Conservation (phyloP, 2,888 invertebrate genomes). For the Galeopsomyia nigrocyanea region DNA sequence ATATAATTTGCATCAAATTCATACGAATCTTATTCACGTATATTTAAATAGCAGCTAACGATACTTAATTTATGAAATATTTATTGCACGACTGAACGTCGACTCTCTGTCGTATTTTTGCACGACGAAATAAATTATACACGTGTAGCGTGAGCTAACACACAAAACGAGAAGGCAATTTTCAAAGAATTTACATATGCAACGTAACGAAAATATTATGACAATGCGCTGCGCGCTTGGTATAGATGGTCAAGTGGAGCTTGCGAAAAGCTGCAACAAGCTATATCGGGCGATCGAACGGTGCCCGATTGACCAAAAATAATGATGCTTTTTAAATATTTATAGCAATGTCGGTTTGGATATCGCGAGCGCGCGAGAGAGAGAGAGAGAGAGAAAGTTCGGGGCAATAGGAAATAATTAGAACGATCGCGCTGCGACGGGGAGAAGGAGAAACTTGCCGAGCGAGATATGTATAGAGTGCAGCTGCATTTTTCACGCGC, state of each 20-base stretch:
- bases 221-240: background rate
- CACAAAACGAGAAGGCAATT: no score
- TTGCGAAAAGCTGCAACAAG: background rate
- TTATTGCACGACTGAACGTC: no score
- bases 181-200: no score
- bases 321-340: constrained; percentile 15
- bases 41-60: no score
- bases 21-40: no score
- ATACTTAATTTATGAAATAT: no score
- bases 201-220: no score
- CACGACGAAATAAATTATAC: no score
- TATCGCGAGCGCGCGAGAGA: background rate
- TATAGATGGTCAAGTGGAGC: background rate
- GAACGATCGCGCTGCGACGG: constrained; percentile 13
- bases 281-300: background rate
- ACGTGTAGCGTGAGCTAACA: no score
- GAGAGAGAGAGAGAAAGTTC: constrained; percentile 18
- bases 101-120: no score
- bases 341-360: background rate
- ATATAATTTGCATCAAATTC: no score
- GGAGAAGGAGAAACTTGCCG: constrained; percentile 22
- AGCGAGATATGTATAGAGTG: background rate
- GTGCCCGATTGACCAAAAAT: background rate
- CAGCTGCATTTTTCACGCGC: constrained; percentile 22
- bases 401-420: constrained; percentile 36